Conservation (phyloP, 2,888 invertebrate species). For the Gibbula magus region DNA sequence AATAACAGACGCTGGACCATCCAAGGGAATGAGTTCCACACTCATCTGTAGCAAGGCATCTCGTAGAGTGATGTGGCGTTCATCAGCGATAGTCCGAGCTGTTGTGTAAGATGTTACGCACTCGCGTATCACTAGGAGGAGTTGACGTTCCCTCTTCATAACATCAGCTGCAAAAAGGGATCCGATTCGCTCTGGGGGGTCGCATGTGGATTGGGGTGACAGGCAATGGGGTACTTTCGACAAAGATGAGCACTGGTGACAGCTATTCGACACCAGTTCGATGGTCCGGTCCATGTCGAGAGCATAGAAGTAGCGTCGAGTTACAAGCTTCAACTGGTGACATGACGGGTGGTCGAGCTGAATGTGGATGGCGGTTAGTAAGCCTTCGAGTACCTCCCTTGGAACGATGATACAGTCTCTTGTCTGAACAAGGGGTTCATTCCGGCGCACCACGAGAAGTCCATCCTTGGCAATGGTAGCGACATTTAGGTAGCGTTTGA, state of each 20-base stretch:
- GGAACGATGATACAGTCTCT: constrained; percentile 35
- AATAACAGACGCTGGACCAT: background rate
- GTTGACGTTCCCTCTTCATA: background rate
- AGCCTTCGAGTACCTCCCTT: constrained; percentile 27
- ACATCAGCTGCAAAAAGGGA: background rate
- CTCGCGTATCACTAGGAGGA: background rate
- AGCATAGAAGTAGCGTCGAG: constrained; percentile 31
- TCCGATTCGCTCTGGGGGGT: background rate
- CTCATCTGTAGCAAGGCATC: background rate
- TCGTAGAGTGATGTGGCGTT: background rate
- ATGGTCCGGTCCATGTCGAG: constrained; percentile 25
- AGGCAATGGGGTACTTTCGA: background rate
- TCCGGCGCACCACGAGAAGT: constrained; percentile 28
- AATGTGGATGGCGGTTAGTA: constrained; percentile 35
- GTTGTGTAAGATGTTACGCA: background rate
- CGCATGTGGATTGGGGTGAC: constrained; percentile 3
- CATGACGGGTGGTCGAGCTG: constrained; percentile 34
- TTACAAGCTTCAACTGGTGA: constrained; percentile 27
- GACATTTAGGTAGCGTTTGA: constrained; percentile 35
- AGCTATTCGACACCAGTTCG: background rate
- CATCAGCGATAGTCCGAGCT: background rate
- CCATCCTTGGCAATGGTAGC: constrained; percentile 33
- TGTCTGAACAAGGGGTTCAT: constrained; percentile 2
- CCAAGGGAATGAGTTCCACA: background rate
- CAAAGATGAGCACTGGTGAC: constrained; percentile 28